phyloP scores from a whole-genome alignment of 2,888 invertebrate genomes.

The Omphaloscelis lunosa region DNA sequence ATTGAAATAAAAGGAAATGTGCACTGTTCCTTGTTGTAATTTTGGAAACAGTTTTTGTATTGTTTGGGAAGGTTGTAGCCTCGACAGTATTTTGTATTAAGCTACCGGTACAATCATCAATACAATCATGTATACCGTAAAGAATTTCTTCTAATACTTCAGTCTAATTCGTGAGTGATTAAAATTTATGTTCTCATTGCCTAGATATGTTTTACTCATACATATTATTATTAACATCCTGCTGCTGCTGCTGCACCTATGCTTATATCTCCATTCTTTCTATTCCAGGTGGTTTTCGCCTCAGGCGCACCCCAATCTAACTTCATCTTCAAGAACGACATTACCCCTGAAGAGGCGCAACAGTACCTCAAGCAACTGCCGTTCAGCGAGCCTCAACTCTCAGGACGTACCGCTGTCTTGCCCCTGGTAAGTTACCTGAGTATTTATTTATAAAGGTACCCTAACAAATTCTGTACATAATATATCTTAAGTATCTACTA shows the following conservation, averaged over 20 bases:
- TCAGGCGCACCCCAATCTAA: slow-evolving; percentile 76
- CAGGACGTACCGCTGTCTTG: slow-evolving; percentile 79
- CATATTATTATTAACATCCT: background rate
- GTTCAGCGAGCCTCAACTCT: slow-evolving; percentile 81
- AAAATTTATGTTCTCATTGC: background rate
- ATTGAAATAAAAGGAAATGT: background rate
- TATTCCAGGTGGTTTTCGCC: slow-evolving; percentile 78
- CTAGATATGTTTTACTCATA: no score
- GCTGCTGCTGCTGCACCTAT: background rate
- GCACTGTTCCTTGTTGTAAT: background rate
- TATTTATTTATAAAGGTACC: background rate
- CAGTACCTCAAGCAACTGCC: slow-evolving; percentile 83
- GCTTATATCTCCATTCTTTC: background rate
- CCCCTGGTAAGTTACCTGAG: slow-evolving; percentile 78
- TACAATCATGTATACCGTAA: background rate
- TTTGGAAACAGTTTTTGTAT: background rate
- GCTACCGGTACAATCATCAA: background rate
- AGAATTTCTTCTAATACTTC: background rate
- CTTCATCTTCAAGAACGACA: slow-evolving; percentile 81
- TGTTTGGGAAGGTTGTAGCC: background rate
- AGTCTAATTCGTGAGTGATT: background rate
- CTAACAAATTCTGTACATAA: background rate
- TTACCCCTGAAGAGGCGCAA: slow-evolving; percentile 87
- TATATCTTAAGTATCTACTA: background rate
- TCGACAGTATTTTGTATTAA: background rate